Base-by-base conservation (phyloP, 2,797 vertebrate genomes). In the Percopsis omiscomaycus region DNA sequence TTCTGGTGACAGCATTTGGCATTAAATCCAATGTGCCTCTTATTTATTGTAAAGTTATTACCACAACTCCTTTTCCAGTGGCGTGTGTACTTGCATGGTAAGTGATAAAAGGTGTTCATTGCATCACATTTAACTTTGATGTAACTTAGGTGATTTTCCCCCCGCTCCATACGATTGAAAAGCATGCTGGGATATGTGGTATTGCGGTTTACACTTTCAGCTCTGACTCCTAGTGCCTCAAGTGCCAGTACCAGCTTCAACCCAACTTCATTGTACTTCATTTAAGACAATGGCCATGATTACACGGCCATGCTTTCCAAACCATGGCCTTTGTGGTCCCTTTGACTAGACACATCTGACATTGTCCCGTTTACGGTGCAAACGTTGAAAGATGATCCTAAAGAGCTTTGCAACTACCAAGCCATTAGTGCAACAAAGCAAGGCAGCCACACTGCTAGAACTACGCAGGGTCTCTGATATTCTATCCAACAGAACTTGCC, bases 251-350 rank as follows among this genome's bases (percentile, higher is more conserved):
- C 66, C 68, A 74, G 66, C 69, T 62, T 66, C 57, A 51, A 82
- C 58, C 67, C 68, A 68, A 81, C 73, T 67, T 59, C 65, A 51
- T 63, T 81, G 73, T 67, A 81, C 83, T 69, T 73, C 61, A 73
- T 82, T 80, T 76, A 78, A 80, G 61, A 85, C 73, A 77, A 84
- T 74, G 64, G 59, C 66, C 54, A 47, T 60, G 65, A 78, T 82
- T 68, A 82, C 71, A 74, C 45, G 73, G 50, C 54, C 52, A 55
- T 65, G 55, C 64, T 77, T 66, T 59, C 63, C 67, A 71, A 70
- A 66, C 54, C 64, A 32, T 42, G 29, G 51, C 66, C 75, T 80
- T 81, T 84, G 63, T 68, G 75, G 74, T 84, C 55, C 74, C 75
- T 78, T 78, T 60, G 69, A 75, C 2, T 64, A 64, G 68, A 84